A percentile compares a stretch with the other conserved stretches of the same genome.
Conservation (phyloP, 2,888 invertebrate genomes). For the Nasonia oneida region DNA sequence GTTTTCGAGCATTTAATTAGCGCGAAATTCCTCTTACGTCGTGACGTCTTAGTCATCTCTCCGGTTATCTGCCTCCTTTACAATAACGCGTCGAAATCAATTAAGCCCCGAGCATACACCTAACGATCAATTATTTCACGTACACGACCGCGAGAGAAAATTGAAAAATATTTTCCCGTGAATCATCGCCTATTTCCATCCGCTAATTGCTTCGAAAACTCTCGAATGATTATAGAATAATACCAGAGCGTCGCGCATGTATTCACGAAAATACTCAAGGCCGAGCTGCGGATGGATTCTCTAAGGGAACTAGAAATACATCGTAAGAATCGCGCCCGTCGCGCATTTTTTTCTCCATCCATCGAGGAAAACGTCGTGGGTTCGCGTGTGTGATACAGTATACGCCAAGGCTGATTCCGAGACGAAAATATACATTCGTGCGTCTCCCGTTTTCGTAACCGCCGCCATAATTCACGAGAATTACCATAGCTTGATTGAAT, state of each 20-base stretch:
- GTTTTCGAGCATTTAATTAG: not conserved
- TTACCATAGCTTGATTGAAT: conserved; percentile 32
- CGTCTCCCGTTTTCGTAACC: not conserved
- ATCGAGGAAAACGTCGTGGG: not conserved
- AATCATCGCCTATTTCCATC: not conserved
- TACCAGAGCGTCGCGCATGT: not conserved
- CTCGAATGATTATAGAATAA: not conserved
- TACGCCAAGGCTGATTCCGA: not conserved
- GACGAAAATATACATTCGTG: conserved; percentile 9
- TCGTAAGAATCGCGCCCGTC: not conserved
- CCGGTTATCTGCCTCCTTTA: not conserved
- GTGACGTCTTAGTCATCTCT: not conserved
- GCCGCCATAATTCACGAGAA: not conserved
- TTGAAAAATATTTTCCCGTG: not conserved
- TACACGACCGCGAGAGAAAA: not conserved
- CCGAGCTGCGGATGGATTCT: not conserved
- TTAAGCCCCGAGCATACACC: not conserved
- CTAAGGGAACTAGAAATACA: not conserved
- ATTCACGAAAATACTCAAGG: not conserved
- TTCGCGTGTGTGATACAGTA: not conserved
- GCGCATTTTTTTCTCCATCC: not conserved
- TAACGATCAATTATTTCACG: not conserved
- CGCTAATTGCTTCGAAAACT: not conserved
- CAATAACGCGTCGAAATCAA: not conserved
- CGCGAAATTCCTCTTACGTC: not conserved